Percentiles rank a stretch among this genome's conserved stretches.
Conservation (phyloP, 23 tunicate genomes). For the Clavelina lepadiformis region DNA sequence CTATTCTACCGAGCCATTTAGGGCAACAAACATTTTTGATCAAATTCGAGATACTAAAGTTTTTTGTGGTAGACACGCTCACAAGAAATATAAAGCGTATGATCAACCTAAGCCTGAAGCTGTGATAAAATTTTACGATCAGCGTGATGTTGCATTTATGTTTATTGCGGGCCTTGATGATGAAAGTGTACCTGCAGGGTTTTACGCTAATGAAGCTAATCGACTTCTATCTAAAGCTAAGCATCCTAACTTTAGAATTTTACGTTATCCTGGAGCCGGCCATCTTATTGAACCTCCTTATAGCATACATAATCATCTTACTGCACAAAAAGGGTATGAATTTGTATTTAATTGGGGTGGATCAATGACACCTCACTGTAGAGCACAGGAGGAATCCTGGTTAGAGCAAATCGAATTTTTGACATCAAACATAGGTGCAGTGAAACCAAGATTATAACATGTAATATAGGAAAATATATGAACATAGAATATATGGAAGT, state of each 20-base stretch:
- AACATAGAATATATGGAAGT: too few species aligned
- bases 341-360: constrained; percentile 57
- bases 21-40: too few species aligned
- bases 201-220: constrained; percentile 20
- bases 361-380: constrained; percentile 34
- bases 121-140: constrained; percentile 10
- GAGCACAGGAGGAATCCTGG: constrained; percentile 78
- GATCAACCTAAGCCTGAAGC: not conserved
- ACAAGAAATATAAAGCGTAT: not conserved
- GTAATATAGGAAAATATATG: too few species aligned
- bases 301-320: constrained; percentile 20
- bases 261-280: constrained; percentile 53
- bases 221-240: constrained; percentile 10
- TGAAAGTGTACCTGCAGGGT: constrained; percentile 12
- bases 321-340: not conserved
- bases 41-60: too few species aligned
- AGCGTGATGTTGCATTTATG: constrained; percentile 34
- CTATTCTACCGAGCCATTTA: too few species aligned
- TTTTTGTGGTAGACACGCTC: too few species aligned
- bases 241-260: constrained; percentile 26
- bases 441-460: too few species aligned
- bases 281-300: constrained; percentile 50
- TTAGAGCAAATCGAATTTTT: constrained; percentile 36
- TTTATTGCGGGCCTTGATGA: constrained; percentile 38
- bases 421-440: not conserved